Evolutionary conservation across 2,888 invertebrate genomes (phyloP).

Genomic region (Drepanosiphum platanoidis): DNA sequence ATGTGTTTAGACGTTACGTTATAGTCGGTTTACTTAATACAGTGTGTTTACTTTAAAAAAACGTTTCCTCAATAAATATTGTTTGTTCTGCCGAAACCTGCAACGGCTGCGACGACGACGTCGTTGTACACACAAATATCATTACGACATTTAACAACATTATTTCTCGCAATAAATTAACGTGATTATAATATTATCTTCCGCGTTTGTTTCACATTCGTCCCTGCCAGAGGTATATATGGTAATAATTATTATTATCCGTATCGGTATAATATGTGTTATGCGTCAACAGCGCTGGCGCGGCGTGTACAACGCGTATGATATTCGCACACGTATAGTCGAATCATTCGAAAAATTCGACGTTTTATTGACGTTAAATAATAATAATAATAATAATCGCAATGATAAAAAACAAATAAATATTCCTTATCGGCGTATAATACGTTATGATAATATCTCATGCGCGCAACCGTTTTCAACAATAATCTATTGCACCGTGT

Average conservation of each 20-base stretch:
- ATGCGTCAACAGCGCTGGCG: slow-evolving; percentile 9
- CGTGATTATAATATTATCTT: neutral
- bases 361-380: slow-evolving; percentile 1
- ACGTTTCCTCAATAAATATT: slow-evolving; percentile 31
- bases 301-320: no score
- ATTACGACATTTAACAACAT: no score
- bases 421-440: no score
- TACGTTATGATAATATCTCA: no score
- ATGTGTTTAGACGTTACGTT: neutral
- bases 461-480: no score
- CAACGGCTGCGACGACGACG: neutral
- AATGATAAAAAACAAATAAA: neutral
- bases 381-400: no score
- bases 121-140: neutral
- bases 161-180: neutral
- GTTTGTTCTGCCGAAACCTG: slow-evolving; percentile 25
- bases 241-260: neutral
- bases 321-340: neutral
- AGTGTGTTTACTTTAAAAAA: neutral
- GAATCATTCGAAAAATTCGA: slow-evolving; percentile 29
- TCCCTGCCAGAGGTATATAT: no score
- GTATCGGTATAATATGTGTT: neutral
- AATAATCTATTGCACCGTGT: no score
- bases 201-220: neutral
- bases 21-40: neutral